Evolutionary conservation across 2,113 vertebrate species (phyloP).

Genomic region (Tupaia tana): DNA sequence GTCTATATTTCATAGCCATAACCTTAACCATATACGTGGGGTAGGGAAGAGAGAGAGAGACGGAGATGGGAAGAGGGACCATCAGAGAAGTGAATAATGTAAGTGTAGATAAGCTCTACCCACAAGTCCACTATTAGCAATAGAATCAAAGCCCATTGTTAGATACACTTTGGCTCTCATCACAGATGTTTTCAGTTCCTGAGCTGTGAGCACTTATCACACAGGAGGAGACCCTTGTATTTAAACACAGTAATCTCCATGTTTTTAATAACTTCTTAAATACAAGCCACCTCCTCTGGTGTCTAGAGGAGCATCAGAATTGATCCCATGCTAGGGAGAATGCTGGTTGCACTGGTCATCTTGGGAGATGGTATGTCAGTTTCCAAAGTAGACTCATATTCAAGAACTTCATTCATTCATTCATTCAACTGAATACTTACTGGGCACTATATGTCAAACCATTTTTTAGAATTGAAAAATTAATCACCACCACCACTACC

Average conservation of each 20-base stretch:
- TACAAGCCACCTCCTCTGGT: not conserved
- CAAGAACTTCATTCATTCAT: not conserved
- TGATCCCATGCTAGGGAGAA: not conserved
- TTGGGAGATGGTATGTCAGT: not conserved
- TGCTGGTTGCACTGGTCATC: not conserved
- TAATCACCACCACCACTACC: not conserved
- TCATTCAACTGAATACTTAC: not conserved
- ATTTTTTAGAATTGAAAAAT: not conserved
- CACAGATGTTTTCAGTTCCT: not conserved
- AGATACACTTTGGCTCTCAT: not conserved
- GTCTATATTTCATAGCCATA: not conserved
- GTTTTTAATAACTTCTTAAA: not conserved
- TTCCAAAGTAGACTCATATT: not conserved
- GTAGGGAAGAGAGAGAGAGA: not conserved
- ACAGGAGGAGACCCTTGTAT: not conserved
- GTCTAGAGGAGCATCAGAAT: not conserved
- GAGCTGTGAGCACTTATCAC: not conserved
- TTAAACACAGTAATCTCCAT: not conserved
- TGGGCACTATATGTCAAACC: not conserved
- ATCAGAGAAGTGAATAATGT: not conserved
- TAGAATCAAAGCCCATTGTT: not conserved
- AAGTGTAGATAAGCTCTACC: not conserved
- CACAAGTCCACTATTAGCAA: not conserved
- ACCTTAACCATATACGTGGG: not conserved
- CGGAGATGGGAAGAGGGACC: not conserved